Evolutionary conservation across 2,113 vertebrate species (phyloP).

Genomic region (Grus americana): DNA sequence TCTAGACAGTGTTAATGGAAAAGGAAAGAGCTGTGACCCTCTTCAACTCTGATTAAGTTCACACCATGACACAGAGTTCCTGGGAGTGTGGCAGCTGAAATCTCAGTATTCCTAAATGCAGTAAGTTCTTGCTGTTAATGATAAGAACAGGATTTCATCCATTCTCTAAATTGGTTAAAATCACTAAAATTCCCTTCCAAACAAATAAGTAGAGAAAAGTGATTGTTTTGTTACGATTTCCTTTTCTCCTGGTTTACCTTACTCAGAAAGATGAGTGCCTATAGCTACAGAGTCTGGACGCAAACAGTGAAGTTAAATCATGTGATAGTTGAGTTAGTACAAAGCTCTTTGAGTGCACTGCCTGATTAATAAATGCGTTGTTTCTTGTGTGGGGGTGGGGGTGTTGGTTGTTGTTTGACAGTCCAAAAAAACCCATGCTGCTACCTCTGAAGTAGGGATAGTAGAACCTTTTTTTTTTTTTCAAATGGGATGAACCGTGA

Average conservation of each 20-base stretch:
- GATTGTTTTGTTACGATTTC: neutral
- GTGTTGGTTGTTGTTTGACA: neutral
- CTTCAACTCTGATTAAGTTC: neutral
- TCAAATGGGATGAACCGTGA: neutral
- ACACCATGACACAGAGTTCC: neutral
- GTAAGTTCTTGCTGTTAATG: neutral
- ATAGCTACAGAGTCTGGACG: neutral
- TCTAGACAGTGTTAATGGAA: neutral
- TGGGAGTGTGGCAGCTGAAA: neutral
- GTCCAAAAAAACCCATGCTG: neutral
- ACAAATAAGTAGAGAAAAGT: neutral
- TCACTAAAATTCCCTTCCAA: neutral
- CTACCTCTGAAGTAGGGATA: neutral
- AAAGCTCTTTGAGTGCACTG: too few relatives aligned
- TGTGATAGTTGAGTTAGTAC: neutral
- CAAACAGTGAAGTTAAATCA: neutral
- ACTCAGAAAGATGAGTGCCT: neutral
- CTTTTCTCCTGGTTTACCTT: neutral
- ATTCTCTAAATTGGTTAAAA: neutral
- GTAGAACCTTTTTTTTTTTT: neutral
- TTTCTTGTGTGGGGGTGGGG: too few relatives aligned
- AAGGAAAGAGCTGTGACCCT: neutral
- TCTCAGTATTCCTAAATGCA: neutral
- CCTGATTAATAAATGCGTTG: neutral
- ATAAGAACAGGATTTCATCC: neutral